A percentile compares a stretch with the other conserved stretches of the same genome.
Evolutionary conservation across 2,797 vertebrate species (phyloP).

Genomic region (Heliangelus exortis): DNA sequence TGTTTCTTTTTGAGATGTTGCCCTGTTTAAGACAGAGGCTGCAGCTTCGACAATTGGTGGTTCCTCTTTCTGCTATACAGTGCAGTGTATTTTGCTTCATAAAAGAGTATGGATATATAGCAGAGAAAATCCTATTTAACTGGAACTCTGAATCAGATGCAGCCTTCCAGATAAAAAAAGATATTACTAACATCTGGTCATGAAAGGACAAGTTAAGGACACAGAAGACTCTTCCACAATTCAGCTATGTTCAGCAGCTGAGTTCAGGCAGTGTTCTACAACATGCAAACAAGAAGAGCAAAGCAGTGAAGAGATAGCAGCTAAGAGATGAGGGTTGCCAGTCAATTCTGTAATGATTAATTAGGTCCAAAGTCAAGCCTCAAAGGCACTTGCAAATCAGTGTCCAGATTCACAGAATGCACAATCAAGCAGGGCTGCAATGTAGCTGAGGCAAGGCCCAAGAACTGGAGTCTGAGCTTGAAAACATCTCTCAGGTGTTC

Average conservation of each 20-base stretch:
- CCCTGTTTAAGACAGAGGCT: neutral
- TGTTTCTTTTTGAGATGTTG: neutral
- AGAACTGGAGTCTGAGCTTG: neutral
- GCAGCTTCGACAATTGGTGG: neutral
- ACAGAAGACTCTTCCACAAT: neutral
- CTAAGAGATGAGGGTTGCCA: neutral
- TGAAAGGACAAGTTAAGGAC: neutral
- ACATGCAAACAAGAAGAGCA: neutral
- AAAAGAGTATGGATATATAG: neutral
- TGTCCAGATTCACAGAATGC: neutral
- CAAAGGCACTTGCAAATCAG: neutral
- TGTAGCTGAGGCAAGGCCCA: neutral
- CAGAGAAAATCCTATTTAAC: neutral
- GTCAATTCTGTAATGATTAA: neutral
- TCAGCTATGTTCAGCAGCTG: neutral
- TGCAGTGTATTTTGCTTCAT: neutral
- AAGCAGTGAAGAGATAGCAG: neutral
- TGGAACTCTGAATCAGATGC: neutral
- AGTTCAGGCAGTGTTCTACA: neutral
- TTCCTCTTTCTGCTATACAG: neutral
- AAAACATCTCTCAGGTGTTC: neutral
- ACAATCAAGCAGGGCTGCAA: neutral
- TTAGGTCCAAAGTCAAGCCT: neutral
- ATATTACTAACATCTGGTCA: accelerated
- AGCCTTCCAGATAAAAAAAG: neutral